phyloP scores from a whole-genome alignment of 2,113 vertebrate species.

The Python bivittatus region DNA sequence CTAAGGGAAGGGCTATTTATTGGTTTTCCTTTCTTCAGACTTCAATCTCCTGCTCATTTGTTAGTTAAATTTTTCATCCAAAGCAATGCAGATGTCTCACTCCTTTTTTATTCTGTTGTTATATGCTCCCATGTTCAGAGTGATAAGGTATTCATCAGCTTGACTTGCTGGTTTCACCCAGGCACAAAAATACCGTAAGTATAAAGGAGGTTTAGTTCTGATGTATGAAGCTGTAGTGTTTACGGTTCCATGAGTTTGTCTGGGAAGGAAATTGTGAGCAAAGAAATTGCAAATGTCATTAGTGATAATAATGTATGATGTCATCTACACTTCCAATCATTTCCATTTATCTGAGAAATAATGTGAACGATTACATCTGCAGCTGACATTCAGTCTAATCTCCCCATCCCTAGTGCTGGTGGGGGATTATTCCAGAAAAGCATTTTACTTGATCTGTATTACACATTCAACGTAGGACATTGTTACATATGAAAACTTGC shows the following conservation, averaged over 20 bases:
- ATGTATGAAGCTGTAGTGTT: not conserved
- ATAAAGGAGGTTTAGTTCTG: not conserved
- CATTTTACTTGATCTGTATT: not conserved
- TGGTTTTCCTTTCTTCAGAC: constrained; percentile 25
- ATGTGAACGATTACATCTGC: too few relatives aligned
- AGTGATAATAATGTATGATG: not conserved
- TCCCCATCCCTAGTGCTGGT: not conserved
- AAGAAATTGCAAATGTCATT: not conserved
- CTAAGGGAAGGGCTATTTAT: not conserved
- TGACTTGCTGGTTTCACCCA: not conserved
- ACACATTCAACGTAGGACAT: not conserved
- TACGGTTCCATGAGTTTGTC: not conserved
- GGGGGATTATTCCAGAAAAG: not conserved
- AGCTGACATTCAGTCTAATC: not conserved
- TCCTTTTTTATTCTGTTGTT: not conserved
- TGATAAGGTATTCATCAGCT: not conserved
- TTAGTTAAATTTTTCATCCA: constrained; percentile 44
- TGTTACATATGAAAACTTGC: not conserved
- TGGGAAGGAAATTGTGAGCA: not conserved
- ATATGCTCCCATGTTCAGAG: not conserved
- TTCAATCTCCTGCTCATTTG: constrained; percentile 37
- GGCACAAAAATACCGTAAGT: not conserved
- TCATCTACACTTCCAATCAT: not conserved
- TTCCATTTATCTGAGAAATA: not conserved
- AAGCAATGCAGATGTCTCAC: accelerated